These are phyloP conservation scores for Synanthedon vespiformis DNA, from an alignment of 2,888 invertebrate species.

Conservation along the genomic window DNA sequence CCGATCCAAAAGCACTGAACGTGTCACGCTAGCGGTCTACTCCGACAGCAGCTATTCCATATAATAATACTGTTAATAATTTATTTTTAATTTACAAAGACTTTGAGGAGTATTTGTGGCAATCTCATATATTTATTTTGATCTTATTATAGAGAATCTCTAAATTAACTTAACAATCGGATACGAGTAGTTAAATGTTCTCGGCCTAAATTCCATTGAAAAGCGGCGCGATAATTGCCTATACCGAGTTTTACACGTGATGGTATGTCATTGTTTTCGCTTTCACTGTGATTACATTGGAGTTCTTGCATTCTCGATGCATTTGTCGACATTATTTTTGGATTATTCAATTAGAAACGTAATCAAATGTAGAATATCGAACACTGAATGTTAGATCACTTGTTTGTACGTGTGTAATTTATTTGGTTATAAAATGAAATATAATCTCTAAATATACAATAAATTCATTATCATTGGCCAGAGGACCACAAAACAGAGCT, in stretches of 20 bases:
- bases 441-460: neutral
- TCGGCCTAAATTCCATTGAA: constrained; percentile 24
- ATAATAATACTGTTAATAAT: constrained; percentile 57
- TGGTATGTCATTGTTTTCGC: constrained; percentile 33
- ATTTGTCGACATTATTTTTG: constrained; percentile 35
- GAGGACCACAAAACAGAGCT: neutral
- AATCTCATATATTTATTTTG: constrained; percentile 51
- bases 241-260: constrained; percentile 25
- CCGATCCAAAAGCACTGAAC: constrained; percentile 77
- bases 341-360: constrained; percentile 13
- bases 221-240: constrained; percentile 28
- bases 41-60: constrained; percentile 62
- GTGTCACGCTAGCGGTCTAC: constrained; percentile 23
- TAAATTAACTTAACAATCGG: constrained; percentile 33
- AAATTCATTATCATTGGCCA: neutral
- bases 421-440: neutral
- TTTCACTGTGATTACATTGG: constrained; percentile 46
- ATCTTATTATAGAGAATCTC: constrained; percentile 59
- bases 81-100: constrained; percentile 64
- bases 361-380: constrained; percentile 7
- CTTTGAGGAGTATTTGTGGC: constrained; percentile 54
- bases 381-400: constrained; percentile 8
- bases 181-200: constrained; percentile 36
- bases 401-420: constrained; percentile 4
- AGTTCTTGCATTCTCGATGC: constrained; percentile 38